Conservation (phyloP, 2,797 vertebrate genomes). For the Gymnothorax javanicus region DNA sequence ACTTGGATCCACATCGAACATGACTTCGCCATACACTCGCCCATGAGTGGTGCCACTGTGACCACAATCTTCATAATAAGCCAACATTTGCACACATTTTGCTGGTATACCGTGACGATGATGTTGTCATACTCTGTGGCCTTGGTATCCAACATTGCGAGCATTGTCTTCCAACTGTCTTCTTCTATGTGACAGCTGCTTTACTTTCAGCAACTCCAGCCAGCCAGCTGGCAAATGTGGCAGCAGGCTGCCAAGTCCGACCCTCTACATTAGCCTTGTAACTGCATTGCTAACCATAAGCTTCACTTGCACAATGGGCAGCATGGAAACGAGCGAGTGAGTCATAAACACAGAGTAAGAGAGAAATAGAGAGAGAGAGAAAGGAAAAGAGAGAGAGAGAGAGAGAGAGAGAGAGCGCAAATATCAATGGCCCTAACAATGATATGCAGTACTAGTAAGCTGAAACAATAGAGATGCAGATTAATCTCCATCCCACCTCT, state of each 20-base stretch:
- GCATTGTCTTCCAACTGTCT: too few relatives aligned
- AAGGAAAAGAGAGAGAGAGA: background rate
- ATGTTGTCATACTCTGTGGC: too few relatives aligned
- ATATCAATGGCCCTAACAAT: slow-evolving; percentile 16
- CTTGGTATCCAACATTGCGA: too few relatives aligned
- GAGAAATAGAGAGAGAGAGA: background rate
- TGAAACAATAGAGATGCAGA: slow-evolving; percentile 9
- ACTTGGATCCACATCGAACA: too few relatives aligned
- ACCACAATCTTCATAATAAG: too few relatives aligned
- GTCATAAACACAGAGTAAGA: background rate
- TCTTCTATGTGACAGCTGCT: too few relatives aligned
- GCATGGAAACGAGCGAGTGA: background rate
- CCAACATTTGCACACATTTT: too few relatives aligned
- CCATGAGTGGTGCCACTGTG: too few relatives aligned
- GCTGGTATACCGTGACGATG: too few relatives aligned
- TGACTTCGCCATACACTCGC: too few relatives aligned
- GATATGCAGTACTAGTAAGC: slow-evolving; percentile 34
- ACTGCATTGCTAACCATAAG: background rate
- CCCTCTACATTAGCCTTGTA: background rate
- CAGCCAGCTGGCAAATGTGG: background rate
- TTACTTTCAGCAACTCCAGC: background rate
- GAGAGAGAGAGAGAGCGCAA: background rate
- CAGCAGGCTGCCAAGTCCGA: background rate
- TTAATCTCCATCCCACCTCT: slow-evolving; percentile 27
- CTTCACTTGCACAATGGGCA: background rate